Evolutionary conservation across 1,140 invertebrate genomes (phyloP), one percentile per base, ranked within the genome.

Genomic region (Eubasilissa regina): DNA sequence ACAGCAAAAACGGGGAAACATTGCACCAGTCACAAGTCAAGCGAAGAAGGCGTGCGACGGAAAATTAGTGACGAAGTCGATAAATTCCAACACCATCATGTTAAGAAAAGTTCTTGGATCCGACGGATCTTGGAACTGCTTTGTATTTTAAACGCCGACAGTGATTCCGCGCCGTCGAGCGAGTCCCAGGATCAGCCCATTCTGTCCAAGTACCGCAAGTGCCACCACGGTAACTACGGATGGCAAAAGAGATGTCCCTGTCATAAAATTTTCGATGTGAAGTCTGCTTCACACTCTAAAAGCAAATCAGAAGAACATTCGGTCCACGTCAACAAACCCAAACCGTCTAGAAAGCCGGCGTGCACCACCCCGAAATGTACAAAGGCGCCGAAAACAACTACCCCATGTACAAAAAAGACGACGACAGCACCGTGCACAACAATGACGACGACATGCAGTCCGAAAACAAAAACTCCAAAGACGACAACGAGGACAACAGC

Each of bases 191-290:
- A 58, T 58, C 17, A 58, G 3, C 55, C 55, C 9, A 58, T 58
- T 21, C 21, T 58, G 17, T 58, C 55, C 10, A 58, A 58, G 17
- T 58, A 58, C 55, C n/a, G 55, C 17, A 58, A 58, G 55, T 58
- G 55, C 55, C n/a, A 12, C 21, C 55, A 58, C 55, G 55, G 55
- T 15, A 15, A 58, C 7, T 58, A 19, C 21, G 55, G 55, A 15
- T 12, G 21, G 17, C 55, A 58, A 12, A 58, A 58, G 10, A 15
- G n/a, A 8, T 58, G 55, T 15, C 17, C 17, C 55, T 58, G 55
- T 58, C 55, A 58, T 21, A 58, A 11, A 55, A 55, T n/a, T 1
- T 15, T 55, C 53, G 13, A 55, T 15, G 53, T n/a, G n/a, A n/a
- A n/a, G n/a, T n/a, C n/a, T 55, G 53, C n/a, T 55, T 15, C 53